Evolutionary conservation across 2,888 invertebrate species (phyloP).

Genomic region (Campoletis raptor): DNA sequence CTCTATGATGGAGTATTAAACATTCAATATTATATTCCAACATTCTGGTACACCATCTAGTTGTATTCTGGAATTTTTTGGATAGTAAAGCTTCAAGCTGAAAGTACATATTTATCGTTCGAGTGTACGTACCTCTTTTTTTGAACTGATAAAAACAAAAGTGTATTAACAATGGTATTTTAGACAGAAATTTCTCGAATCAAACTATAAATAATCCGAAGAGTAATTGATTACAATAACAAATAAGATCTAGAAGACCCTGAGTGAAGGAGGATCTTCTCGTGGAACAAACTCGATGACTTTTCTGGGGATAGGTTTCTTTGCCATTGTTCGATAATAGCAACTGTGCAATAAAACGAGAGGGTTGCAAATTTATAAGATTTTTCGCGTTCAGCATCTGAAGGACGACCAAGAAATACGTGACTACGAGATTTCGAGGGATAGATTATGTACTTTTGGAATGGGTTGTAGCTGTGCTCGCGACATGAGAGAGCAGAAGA

Average conservation of each 20-base stretch:
- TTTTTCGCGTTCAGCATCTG: not conserved
- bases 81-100: no score
- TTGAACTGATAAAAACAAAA: no score
- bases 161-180: no score
- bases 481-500: not conserved
- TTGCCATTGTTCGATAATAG: not conserved
- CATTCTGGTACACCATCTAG: no score
- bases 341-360: slow-evolving; percentile 1
- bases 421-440: slow-evolving; percentile 16
- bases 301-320: not conserved
- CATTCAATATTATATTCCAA: no score
- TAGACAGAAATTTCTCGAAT: not conserved
- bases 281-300: not conserved
- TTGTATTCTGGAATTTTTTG: no score
- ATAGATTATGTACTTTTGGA: slow-evolving; percentile 25
- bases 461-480: slow-evolving; percentile 1
- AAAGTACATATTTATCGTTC: no score
- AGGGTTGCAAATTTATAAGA: not conserved
- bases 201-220: not conserved
- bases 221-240: not conserved
- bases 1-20: no score
- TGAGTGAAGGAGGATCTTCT: not conserved
- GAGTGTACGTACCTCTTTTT: no score
- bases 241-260: not conserved
- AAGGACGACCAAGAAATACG: slow-evolving; percentile 15